A percentile compares a stretch with the other conserved stretches of the same genome.
These are phyloP conservation scores for Clarias platycephalus DNA, from an alignment of 2,797 vertebrate genomes.

Conservation along the genomic window DNA sequence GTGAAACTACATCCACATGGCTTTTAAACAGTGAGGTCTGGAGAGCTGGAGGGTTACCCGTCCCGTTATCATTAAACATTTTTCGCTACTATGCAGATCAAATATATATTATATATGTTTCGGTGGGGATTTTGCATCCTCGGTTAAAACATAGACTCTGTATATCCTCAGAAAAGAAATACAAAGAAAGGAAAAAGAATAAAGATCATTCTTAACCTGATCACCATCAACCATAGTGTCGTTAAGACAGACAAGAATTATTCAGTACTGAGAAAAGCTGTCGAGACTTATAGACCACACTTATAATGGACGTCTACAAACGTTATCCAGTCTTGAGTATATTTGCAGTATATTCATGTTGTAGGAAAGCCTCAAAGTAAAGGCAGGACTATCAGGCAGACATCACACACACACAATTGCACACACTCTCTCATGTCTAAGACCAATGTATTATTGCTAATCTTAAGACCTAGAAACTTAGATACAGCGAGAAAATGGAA, in stretches of 20 bases:
- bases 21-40: conserved; percentile 40
- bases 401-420: too few relatives aligned
- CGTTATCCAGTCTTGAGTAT: too few relatives aligned
- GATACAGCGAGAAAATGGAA: neutral
- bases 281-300: neutral
- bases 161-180: conserved; percentile 24
- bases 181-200: conserved; percentile 14
- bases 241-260: neutral
- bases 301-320: neutral
- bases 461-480: neutral
- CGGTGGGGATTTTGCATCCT: conserved; percentile 23
- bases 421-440: neutral
- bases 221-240: neutral
- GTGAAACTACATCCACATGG: conserved; percentile 44
- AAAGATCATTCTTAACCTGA: neutral
- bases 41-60: conserved; percentile 24
- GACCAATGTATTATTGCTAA: neutral
- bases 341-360: neutral
- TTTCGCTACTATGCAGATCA: conserved; percentile 26
- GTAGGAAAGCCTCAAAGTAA: neutral
- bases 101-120: conserved; percentile 34
- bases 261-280: neutral
- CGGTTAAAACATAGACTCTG: conserved; percentile 24
- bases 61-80: conserved; percentile 6
- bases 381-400: too few relatives aligned